Base-by-base conservation (phyloP, 2,888 invertebrate genomes). In the Drosophila koepferae region DNA sequence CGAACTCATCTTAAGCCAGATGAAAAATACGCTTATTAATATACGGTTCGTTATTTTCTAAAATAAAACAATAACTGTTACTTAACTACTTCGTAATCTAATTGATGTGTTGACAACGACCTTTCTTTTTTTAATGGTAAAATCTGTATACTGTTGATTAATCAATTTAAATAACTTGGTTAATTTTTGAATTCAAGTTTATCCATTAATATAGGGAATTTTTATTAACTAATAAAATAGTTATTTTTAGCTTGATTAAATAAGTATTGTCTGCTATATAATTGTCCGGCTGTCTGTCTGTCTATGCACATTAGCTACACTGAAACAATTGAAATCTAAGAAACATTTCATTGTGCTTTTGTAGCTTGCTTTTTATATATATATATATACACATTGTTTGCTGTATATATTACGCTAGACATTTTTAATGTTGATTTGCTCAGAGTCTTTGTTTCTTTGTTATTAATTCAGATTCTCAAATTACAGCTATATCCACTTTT, bases 31-130 rank as follows among this genome's bases (percentile, higher is more conserved):
- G n/a, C 31, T 38, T 41, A 40, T 49, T 49, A 41, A 55, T 54
- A 48, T 64, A 28, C 60, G 38, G 68, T 48, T 74, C 41, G 63
- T 48, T 60, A 61, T 53, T 74, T 69, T 48, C 43, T 40, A 40
- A 59, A 70, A 75, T 74, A 74, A 74, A 75, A 70, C 53, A 41
- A 51, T 55, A 36, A 46, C 18, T 74, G 48, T 75, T 53, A 59
- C 63, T 65, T 65, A 65, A 41, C 40, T 58, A 59, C 28, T 44
- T 70, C 38, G 44, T 54, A 68, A 49, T 54, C 62, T 65, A 36
- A 38, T 61, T 68, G 68, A 69, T 53, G 51, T 69, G 38, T 36
- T 34, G 43, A 44, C 56, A 53, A 51, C 44, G 36, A 62, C 20
- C 20, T 40, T n/a, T 14, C 18, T 8, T 6, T 16, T 18, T 1